Base-by-base conservation (phyloP, 2,797 vertebrate species). In the Lepus oiostolus region DNA sequence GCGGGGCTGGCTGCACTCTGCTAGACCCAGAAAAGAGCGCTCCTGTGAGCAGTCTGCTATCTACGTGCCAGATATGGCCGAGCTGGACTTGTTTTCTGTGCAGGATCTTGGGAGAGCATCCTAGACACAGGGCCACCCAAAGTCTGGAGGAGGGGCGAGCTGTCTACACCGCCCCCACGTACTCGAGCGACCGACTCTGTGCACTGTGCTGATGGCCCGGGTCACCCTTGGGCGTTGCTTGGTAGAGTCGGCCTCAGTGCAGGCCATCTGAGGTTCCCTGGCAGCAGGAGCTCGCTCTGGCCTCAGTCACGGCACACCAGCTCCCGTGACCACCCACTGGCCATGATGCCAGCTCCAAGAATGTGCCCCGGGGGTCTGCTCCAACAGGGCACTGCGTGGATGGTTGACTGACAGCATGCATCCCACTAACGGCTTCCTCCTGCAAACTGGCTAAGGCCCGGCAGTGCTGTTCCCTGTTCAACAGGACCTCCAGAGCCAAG, bases 21-120 rank as follows among this genome's bases (percentile, higher is more conserved):
- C 93, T 7, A 32, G 71, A 63, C 63, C n/a, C 2, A 17, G 91
- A 92, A 52, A 82, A 92, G 67, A 58, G 62, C 68, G 26, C 80
- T 0, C 35, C 94, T 0, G n/a, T 42, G 0, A 80, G 32, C 58
- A 24, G 5, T 14, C 62, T 1, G 1, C 22, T 2, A 8, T n/a
- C 1, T 1, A 0, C 0, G 1, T n/a, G 90, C 65, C 71, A 1
- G 21, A 21, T 0, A 0, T 13, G 52, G 62, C 88, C 0, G 4
- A 58, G 9, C 2, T 19, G 68, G 60, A 50, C 30, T 21, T 54
- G 7, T 19, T 42, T 47, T 26, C 38, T 22, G 47, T 24, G 26
- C 17, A 35, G 2, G 5, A 52, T 81, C 63, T 85, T 32, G 42
- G 42, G 88, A 93, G 80, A 54, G 85, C 86, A 86, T 70, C 38